Percentiles rank a stretch among this genome's conserved stretches.
Evolutionary conservation across 2,888 invertebrate species (phyloP).

Genomic region (Chrysotoxum bicinctum): DNA sequence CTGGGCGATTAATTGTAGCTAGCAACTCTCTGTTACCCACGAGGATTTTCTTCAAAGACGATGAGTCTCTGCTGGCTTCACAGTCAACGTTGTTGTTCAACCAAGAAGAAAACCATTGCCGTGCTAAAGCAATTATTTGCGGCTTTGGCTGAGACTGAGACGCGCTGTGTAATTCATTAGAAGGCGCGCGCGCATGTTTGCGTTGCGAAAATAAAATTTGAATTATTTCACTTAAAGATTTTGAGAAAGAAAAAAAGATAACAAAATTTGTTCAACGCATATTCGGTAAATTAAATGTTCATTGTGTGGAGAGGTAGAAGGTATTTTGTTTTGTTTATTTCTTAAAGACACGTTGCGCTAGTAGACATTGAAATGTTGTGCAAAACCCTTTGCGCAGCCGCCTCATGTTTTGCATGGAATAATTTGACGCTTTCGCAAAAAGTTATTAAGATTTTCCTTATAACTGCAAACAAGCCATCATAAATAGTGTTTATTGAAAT

Average conservation of each 20-base stretch:
- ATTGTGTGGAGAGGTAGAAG: constrained; percentile 29
- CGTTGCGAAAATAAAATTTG: constrained; percentile 67
- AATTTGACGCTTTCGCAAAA: constrained; percentile 63
- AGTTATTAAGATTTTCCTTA: constrained; percentile 43
- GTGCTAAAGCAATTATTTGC: constrained; percentile 37
- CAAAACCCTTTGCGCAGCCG: constrained; percentile 57
- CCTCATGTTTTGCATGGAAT: constrained; percentile 56
- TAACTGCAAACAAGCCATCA: constrained; percentile 27
- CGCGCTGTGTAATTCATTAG: constrained; percentile 53
- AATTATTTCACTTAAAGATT: constrained; percentile 60
- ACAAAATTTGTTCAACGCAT: constrained; percentile 8
- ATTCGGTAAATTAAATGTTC: constrained; percentile 60
- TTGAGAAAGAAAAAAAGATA: constrained; percentile 19
- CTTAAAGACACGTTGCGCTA: not conserved
- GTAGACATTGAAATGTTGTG: constrained; percentile 16
- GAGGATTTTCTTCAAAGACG: constrained; percentile 24
- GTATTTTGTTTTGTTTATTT: not conserved
- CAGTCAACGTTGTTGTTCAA: constrained; percentile 7
- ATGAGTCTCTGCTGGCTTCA: not conserved
- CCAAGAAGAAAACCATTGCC: constrained; percentile 38
- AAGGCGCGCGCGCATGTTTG: constrained; percentile 59
- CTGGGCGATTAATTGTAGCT: constrained; percentile 27
- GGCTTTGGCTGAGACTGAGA: too few relatives aligned
- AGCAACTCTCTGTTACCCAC: constrained; percentile 37
- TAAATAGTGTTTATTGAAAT: constrained; percentile 47